Conservation (phyloP, 2,888 invertebrate genomes). For the Hirudinaria manillensis region DNA sequence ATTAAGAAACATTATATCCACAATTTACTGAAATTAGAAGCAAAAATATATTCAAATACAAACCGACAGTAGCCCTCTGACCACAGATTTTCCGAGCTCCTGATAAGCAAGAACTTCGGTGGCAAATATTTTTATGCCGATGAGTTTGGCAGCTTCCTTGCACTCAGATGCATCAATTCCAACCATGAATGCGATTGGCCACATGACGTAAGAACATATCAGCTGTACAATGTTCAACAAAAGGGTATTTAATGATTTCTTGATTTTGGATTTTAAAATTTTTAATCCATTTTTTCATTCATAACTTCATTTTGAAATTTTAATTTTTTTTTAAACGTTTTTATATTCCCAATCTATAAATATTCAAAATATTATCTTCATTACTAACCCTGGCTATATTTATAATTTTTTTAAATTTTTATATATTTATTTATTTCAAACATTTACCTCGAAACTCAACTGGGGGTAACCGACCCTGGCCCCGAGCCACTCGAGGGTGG, state of each 20-base stretch:
- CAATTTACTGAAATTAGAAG: background rate
- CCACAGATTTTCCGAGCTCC: conserved; percentile 35
- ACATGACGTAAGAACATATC: conserved; percentile 41
- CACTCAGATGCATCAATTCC: conserved; percentile 38
- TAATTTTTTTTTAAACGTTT: too few species aligned
- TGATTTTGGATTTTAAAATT: too few species aligned
- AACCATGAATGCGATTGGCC: conserved; percentile 39
- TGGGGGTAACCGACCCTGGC: conserved; percentile 37
- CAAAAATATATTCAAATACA: background rate
- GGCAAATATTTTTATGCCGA: conserved; percentile 41
- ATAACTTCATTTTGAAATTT: too few species aligned
- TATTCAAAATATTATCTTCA: too few species aligned
- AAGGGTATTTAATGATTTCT: too few species aligned
- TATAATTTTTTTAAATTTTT: too few species aligned
- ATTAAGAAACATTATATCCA: background rate
- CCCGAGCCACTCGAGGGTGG: conserved; percentile 39
- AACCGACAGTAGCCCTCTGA: conserved; percentile 31
- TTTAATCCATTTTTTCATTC: too few species aligned
- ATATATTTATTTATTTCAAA: too few species aligned
- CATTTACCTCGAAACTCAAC: conserved; percentile 40
- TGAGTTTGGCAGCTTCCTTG: conserved; percentile 38
- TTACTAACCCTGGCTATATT: too few species aligned
- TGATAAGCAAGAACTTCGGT: conserved; percentile 40
- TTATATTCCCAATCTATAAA: too few species aligned
- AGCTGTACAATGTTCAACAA: conserved; percentile 29